Base-by-base conservation (phyloP, 1,140 invertebrate genomes). In the Drosophila kohkoa region DNA sequence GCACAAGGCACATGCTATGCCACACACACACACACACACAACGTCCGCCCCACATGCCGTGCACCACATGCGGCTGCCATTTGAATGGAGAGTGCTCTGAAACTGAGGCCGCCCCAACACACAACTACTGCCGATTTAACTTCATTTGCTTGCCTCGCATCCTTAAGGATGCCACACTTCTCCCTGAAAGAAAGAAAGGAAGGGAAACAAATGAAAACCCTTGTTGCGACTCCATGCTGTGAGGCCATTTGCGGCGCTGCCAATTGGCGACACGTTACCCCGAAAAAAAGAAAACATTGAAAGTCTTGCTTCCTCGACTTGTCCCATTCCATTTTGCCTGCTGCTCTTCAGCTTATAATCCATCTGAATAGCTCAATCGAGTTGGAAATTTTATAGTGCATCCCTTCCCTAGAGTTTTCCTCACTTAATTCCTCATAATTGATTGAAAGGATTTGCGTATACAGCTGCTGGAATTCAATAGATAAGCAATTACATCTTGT, bases 391-490 rank as follows among this genome's bases (percentile, higher is more conserved):
- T 51, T 63, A 7, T 20, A 16, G 10, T n/a, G 59, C 20, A 25
- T 25, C 3, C 3, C 20, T 25, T 25, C 3, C 3, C 20, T 25
- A 32, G 15, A 38, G 32, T 62, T 38, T 7, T 48, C 7, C 25
- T 20, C 51, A 3, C n/a, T 43, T 64, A 64, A 64, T 41, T 35
- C 35, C n/a, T 38, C 35, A 49, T 64, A 64, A 64, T 64, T 64
- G 62, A 64, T 64, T 64, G 35, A 38, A 64, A 41, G 49, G 49
- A 49, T 64, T 64, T 52, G 2, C 46, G 10, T 51, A 35, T 63
- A 45, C 59, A 25, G 16, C 60, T 64, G 30, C 30, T 35, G 5
- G n/a, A 54, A 35, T 54, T 54, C 30, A 54, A 52, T 13, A 32
- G 11, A 52, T 30, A 52, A n/a, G 11, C 48, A 10, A 30, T 41